Conservation (phyloP, 2,113 vertebrate genomes). For the Strix aluco region DNA sequence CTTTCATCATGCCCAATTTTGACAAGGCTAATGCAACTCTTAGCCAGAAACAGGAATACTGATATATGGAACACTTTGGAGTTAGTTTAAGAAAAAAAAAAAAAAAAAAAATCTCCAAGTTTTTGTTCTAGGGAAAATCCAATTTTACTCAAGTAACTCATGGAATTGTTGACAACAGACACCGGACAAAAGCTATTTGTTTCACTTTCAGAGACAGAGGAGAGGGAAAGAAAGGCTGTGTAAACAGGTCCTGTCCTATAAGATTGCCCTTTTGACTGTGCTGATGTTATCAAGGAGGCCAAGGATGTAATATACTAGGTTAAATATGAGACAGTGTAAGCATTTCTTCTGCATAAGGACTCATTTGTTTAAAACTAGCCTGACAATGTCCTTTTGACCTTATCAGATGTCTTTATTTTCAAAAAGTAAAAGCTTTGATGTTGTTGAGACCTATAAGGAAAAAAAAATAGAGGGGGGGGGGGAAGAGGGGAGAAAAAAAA, state of each 20-base stretch:
- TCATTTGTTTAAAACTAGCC: background rate
- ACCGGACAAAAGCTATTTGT: background rate
- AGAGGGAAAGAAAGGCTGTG: background rate
- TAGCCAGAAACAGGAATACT: background rate
- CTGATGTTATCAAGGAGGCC: background rate
- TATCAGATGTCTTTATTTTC: background rate
- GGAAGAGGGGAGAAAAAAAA: no score
- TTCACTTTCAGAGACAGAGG: background rate
- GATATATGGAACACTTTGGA: no score
- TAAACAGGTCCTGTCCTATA: background rate
- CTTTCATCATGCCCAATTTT: background rate
- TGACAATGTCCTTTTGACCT: background rate
- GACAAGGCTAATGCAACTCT: background rate
- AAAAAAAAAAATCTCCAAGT: background rate
- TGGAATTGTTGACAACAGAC: background rate
- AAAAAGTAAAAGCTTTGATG: background rate
- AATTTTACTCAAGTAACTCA: background rate
- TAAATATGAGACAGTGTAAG: background rate
- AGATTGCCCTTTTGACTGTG: background rate
- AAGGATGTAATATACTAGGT: background rate
- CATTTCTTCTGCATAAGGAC: background rate
- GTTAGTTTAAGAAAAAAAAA: background rate
- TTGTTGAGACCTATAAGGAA: background rate
- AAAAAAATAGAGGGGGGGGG: background rate
- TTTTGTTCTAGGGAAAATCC: background rate